Base-by-base conservation (phyloP, 2,888 invertebrate species). In the Dicycla oo region DNA sequence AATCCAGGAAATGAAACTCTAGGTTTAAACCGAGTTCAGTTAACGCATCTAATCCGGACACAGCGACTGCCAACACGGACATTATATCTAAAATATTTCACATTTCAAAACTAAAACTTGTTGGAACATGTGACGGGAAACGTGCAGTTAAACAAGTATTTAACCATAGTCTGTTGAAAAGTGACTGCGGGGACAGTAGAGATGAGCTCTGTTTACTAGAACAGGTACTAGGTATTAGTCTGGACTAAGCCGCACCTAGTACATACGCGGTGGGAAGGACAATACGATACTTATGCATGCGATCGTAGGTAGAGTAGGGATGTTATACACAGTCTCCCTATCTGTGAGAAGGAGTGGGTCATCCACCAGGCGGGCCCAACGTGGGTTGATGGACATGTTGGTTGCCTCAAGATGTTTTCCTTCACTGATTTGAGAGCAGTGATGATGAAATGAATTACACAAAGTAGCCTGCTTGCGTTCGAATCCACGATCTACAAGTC, bases 111-210 rank as follows among this genome's bases (percentile, higher is more conserved):
- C 76, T 78, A 45, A 76, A 82, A 80, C 85, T 78, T 71, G 78
- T 78, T 65, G 40, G 69, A 78, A 76, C 71, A 75, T 72, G 69
- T 85, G 83, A 78, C 71, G 61, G 74, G 80, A 85, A 82, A 72
- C 72, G 78, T 62, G 68, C 83, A 78, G 85, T 84, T 86, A 67
- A 66, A 75, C 83, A 82, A 85, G 85, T 85, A 86, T 86, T 85
- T 80, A 80, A 73, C 72, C 66, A 40, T 53, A 61, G 66, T 70
- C 57, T 58, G 76, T 78, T 84, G 78, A 69, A 81, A 80, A 81
- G 75, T 71, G 56, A 81, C 60, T 69, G 26, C 10, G 11, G 26
- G 3, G n/a, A 40, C 43, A 45, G 13, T 49, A 56, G 77, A 20
- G 45, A 54, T 23, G 76, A 8, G 30, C 4, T 2, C 23, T 68